Base-by-base conservation (phyloP, 2,797 vertebrate genomes). In the Petrocephalus sullivani region DNA sequence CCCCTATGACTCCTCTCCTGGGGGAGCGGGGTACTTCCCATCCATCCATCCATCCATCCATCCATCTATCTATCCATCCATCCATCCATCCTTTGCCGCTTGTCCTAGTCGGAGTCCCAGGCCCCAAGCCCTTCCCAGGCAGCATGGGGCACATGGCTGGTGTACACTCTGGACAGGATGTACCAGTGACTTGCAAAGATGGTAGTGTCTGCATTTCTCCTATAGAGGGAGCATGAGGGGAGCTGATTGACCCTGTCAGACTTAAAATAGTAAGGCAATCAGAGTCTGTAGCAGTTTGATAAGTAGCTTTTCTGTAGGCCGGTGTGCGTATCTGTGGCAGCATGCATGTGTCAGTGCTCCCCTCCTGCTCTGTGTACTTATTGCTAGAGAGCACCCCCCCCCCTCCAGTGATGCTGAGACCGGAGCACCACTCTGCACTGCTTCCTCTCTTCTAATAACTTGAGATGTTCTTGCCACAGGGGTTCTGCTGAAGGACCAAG, bases 1-100 rank as follows among this genome's bases (percentile, higher is more conserved):
- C 91, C 90, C 93, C 93, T 89, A 89, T 46, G 21, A 89, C 90
- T 91, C 89, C 92, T 90, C 89, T 90, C 88, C 91, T 93, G 84
- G 92, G 92, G n/a, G 2, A 21, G 46, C 0, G 49, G 41, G 81
- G 23, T 83, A 83, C 10, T n/a, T 4, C 78, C 46, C 8, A 49
- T 81, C 61, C 61, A 33, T 64, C 61, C 93, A 88, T 85, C 81
- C 89, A 92, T 75, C 5, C 10, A 54, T 54, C 53, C 10, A 2
- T 54, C 54, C 7, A 56, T 56, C 53, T 14, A 58, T 21, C 60
- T n/a, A 23, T 61, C 61, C 21, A 67, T 67, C 28, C 28, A 71
- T 71, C 12, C 64, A 51, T 71, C 1, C 41, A 46, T 46, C 41
- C 41, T 46, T 37, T 71, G 33, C 4, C 4, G 28, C 84, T 41